Conservation (phyloP, 30 jellyfish, hydroid and myxozoan species). For the Rhopilema esculentum region DNA sequence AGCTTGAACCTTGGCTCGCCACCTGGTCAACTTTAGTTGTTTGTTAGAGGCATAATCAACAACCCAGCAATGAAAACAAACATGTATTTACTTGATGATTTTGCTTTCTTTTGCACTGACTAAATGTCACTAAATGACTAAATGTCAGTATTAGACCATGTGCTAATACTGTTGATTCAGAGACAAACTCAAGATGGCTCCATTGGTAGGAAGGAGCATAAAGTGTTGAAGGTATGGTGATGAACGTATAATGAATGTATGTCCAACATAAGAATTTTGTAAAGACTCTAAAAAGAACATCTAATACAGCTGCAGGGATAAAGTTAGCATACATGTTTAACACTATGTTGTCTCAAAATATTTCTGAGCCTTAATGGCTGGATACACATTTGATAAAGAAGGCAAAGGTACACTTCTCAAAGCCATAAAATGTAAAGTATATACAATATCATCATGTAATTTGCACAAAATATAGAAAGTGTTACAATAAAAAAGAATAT, state of each 20-base stretch:
- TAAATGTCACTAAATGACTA: too few species aligned
- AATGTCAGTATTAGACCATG: neutral
- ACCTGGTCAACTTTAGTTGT: conserved; percentile 25
- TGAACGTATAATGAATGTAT: conserved; percentile 26
- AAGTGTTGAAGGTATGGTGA: conserved; percentile 39
- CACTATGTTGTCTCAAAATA: neutral
- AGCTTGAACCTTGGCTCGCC: conserved; percentile 38
- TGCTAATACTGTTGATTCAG: conserved; percentile 18
- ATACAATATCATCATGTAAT: too few species aligned
- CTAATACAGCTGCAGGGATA: neutral
- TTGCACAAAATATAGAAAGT: too few species aligned
- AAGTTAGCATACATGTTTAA: conserved; percentile 17
- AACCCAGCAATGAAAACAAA: conserved; percentile 11
- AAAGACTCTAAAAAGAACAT: neutral
- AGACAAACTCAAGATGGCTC: conserved; percentile 9
- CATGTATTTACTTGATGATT: conserved; percentile 15
- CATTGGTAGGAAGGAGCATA: neutral
- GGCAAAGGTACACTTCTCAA: too few species aligned
- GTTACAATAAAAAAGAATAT: too few species aligned
- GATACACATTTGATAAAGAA: too few species aligned
- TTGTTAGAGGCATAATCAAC: conserved; percentile 34
- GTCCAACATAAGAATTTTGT: conserved; percentile 28
- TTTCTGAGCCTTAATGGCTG: too few species aligned
- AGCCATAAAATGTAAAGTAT: too few species aligned
- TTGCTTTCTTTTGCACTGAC: conserved; percentile 10